Evolutionary conservation across 92 coral and sea anemone genomes (phyloP).

Genomic region (Ricordea florida): DNA sequence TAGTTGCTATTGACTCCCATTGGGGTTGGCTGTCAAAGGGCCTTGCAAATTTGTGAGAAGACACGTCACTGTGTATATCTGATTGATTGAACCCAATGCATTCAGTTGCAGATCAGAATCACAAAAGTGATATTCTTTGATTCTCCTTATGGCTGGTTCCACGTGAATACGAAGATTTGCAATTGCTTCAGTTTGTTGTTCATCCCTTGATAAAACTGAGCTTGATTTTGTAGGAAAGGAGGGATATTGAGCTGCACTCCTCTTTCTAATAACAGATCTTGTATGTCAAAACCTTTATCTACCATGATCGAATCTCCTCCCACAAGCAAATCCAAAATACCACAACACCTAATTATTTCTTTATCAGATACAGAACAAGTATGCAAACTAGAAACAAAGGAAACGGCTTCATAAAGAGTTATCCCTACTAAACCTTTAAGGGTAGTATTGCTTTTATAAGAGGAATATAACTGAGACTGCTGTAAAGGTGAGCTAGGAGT

Average conservation of each 20-base stretch:
- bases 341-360: constrained; percentile 68
- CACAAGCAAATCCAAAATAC: constrained; percentile 51
- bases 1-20: background rate
- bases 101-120: constrained; percentile 34
- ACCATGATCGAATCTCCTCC: constrained; percentile 58
- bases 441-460: constrained; percentile 65
- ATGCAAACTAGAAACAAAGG: constrained; percentile 50
- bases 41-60: constrained; percentile 53
- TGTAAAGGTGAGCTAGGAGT: constrained; percentile 49
- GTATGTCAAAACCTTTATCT: constrained; percentile 55
- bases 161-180: constrained; percentile 64
- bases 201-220: constrained; percentile 47
- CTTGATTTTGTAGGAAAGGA: constrained; percentile 49
- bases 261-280: constrained; percentile 17
- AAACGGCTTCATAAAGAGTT: constrained; percentile 56
- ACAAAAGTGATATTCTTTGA: constrained; percentile 61
- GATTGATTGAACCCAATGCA: constrained; percentile 46
- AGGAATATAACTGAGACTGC: constrained; percentile 66
- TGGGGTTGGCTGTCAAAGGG: background rate
- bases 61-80: constrained; percentile 48
- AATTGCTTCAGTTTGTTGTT: constrained; percentile 37
- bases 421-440: constrained; percentile 64
- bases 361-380: constrained; percentile 50
- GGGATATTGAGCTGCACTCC: constrained; percentile 58
- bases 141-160: constrained; percentile 59